Conservation (phyloP, 2,113 vertebrate genomes). For the Gobio gobio region DNA sequence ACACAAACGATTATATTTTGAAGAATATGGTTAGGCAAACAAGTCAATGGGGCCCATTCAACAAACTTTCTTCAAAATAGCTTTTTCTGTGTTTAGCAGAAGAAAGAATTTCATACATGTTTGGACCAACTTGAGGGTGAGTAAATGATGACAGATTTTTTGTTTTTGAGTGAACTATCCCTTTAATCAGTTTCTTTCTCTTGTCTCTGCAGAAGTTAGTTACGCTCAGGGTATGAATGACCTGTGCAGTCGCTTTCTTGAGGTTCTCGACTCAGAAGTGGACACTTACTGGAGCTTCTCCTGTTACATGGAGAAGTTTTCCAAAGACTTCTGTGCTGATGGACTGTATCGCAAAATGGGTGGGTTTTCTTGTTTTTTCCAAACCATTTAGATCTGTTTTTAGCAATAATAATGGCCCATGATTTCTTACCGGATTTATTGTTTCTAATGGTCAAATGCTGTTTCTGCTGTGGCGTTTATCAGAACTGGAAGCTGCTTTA, state of each 20-base stretch:
- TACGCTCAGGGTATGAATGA: constrained; percentile 85
- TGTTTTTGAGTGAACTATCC: too few species aligned
- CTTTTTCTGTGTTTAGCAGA: too few species aligned
- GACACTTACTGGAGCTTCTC: constrained; percentile 82
- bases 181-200: background rate
- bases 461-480: constrained; percentile 8
- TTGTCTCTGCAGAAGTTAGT: constrained; percentile 72
- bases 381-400: constrained; percentile 42
- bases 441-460: background rate
- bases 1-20: too few species aligned
- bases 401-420: background rate
- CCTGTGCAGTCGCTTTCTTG: constrained; percentile 81
- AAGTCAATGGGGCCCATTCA: too few species aligned
- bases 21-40: too few species aligned
- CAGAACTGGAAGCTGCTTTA: constrained; percentile 77
- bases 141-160: too few species aligned
- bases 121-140: too few species aligned
- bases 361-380: constrained; percentile 49
- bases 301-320: constrained; percentile 81
- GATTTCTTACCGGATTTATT: background rate
- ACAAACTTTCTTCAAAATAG: too few species aligned
- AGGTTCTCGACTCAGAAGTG: constrained; percentile 80
- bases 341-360: constrained; percentile 80
- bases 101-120: too few species aligned
- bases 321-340: constrained; percentile 77